These are phyloP conservation scores for Tolypeutes matacus DNA, from an alignment of 2,797 vertebrate species.

Conservation along the genomic window DNA sequence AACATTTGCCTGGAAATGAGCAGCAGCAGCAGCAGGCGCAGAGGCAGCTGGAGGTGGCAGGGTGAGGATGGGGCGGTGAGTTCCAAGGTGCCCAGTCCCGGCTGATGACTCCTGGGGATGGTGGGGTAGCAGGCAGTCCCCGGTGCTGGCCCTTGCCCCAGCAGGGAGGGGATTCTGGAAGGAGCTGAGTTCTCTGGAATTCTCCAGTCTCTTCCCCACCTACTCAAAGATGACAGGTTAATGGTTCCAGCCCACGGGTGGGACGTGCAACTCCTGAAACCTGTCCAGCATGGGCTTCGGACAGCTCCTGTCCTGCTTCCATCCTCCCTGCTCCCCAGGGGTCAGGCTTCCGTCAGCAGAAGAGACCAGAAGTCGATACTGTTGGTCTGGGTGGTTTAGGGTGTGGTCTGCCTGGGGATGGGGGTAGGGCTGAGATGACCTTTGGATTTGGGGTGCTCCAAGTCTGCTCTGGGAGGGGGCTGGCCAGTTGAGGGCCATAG, in stretches of 20 bases:
- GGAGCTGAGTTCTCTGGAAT: neutral
- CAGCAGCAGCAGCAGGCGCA: constrained; percentile 76
- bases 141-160: neutral
- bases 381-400: neutral
- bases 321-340: neutral
- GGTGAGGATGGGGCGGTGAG: constrained; percentile 27
- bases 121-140: neutral
- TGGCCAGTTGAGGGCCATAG: neutral
- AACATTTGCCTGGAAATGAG: constrained; percentile 85
- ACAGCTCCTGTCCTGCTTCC: neutral
- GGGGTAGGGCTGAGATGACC: neutral
- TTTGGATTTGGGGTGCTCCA: neutral
- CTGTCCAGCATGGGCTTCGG: neutral
- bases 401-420: too few species aligned
- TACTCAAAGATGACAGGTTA: neutral
- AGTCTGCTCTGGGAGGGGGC: neutral
- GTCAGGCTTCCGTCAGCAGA: neutral
- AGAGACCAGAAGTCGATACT: neutral
- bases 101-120: neutral
- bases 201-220: neutral
- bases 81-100: neutral
- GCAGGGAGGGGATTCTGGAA: neutral
- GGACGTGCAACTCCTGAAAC: neutral
- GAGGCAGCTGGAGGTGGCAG: constrained; percentile 79
- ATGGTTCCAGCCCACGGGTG: neutral